Percentiles rank a stretch among this genome's conserved stretches.
Evolutionary conservation across 2,113 vertebrate genomes (phyloP).

Genomic region (Equus quagga): DNA sequence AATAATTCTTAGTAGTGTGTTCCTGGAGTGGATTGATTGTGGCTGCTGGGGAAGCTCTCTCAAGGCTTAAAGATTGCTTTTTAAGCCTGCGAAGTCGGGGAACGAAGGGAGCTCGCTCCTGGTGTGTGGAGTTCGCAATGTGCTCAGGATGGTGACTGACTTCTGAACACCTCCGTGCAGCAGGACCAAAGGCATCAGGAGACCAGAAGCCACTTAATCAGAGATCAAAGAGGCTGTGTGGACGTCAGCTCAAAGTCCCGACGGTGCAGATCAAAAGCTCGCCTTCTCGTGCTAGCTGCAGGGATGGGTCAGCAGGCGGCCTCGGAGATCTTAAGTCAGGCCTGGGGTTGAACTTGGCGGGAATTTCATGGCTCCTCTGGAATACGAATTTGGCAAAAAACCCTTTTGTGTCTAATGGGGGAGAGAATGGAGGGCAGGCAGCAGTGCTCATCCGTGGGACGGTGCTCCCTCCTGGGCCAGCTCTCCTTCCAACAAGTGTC

Average conservation of each 20-base stretch:
- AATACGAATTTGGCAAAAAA: slow-evolving; percentile 55
- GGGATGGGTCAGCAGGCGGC: slow-evolving; percentile 56
- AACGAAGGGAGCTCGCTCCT: slow-evolving; percentile 74
- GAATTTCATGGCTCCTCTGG: slow-evolving; percentile 21
- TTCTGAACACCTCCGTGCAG: slow-evolving; percentile 73
- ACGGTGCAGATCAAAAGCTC: slow-evolving; percentile 52
- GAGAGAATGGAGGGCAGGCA: neutral
- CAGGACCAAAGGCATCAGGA: slow-evolving; percentile 72
- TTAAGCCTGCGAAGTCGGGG: slow-evolving; percentile 68
- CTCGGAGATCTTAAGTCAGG: slow-evolving; percentile 11
- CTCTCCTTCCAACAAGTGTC: neutral
- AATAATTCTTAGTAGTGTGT: slow-evolving; percentile 84
- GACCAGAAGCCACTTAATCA: slow-evolving; percentile 79
- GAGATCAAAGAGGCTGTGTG: slow-evolving; percentile 80
- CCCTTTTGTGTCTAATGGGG: slow-evolving; percentile 43
- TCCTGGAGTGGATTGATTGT: slow-evolving; percentile 79
- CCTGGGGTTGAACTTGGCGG: slow-evolving; percentile 24
- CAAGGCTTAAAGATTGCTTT: slow-evolving; percentile 80
- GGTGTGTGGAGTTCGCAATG: slow-evolving; percentile 77
- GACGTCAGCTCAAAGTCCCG: slow-evolving; percentile 74
- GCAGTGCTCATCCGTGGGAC: neutral
- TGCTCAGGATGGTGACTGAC: slow-evolving; percentile 49
- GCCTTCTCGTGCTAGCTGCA: slow-evolving; percentile 62
- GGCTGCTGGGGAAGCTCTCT: slow-evolving; percentile 84
- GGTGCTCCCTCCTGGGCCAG: neutral